A percentile compares a stretch with the other conserved stretches of the same genome.
Evolutionary conservation across 2,797 vertebrate genomes (phyloP).

Genomic region (Oceanodroma leucorhoa): DNA sequence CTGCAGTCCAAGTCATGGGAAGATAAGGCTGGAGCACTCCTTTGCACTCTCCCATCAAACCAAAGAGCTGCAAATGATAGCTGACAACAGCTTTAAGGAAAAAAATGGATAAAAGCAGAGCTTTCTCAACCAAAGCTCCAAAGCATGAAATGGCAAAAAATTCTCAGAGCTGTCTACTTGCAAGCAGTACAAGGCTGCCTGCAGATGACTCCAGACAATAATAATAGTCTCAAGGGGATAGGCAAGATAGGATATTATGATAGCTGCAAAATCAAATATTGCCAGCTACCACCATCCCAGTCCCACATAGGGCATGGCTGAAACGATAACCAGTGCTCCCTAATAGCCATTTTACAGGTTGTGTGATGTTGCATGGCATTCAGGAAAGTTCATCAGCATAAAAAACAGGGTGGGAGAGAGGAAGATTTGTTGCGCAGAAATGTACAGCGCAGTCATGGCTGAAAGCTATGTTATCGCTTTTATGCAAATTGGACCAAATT

Average conservation of each 20-base stretch:
- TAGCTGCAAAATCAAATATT: constrained; percentile 14
- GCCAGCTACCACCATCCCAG: background rate
- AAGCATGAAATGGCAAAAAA: background rate
- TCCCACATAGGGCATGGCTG: background rate
- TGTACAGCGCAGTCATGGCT: background rate
- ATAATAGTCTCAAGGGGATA: background rate
- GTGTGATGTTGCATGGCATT: background rate
- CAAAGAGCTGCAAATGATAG: background rate
- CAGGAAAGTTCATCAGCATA: background rate
- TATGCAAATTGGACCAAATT: background rate
- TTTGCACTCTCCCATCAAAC: background rate
- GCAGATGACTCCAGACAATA: background rate
- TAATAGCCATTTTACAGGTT: background rate
- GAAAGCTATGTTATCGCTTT: background rate
- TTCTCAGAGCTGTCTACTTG: background rate
- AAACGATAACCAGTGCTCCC: background rate
- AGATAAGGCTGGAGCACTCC: background rate
- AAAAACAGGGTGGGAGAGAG: background rate
- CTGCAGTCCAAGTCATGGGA: background rate
- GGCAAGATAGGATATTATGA: background rate
- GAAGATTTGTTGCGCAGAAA: background rate
- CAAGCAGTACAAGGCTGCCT: background rate
- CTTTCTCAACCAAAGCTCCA: constrained; percentile 12
- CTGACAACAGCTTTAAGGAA: background rate
- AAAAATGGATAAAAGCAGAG: background rate